Evolutionary conservation across 1,140 invertebrate genomes (phyloP).

Genomic region (Gonatopus flavifemur): DNA sequence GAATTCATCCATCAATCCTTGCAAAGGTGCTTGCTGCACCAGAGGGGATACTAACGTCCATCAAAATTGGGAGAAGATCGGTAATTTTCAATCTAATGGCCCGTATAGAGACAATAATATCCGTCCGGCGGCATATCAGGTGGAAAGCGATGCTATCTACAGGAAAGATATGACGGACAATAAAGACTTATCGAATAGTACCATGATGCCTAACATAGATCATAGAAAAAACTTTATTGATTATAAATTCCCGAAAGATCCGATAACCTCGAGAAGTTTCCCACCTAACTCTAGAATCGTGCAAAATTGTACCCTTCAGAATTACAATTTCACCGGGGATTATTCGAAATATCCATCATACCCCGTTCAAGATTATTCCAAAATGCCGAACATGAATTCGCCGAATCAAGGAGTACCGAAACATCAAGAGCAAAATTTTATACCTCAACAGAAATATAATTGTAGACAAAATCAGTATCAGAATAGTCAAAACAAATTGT

Average conservation of each 20-base stretch:
- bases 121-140: conserved; percentile 23
- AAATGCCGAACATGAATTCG: conserved; percentile 25
- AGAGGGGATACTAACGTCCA: conserved; percentile 41
- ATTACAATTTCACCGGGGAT: conserved; percentile 41
- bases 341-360: conserved; percentile 48
- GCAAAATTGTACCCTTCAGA: conserved; percentile 45
- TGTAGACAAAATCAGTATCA: conserved; percentile 46
- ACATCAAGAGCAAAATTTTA: conserved; percentile 38
- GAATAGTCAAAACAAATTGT: conserved; percentile 27
- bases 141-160: conserved; percentile 38
- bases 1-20: conserved; percentile 35
- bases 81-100: conserved; percentile 36
- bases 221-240: conserved; percentile 42
- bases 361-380: conserved; percentile 39
- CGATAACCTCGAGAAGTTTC: conserved; percentile 35
- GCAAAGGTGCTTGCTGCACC: conserved; percentile 50
- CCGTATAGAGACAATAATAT: conserved; percentile 45
- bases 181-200: conserved; percentile 28
- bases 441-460: conserved; percentile 42
- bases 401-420: conserved; percentile 41
- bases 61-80: conserved; percentile 48
- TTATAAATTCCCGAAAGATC: conserved; percentile 47
- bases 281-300: conserved; percentile 33
- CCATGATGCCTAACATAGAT: conserved; percentile 34
- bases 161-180: conserved; percentile 40